These are phyloP conservation scores for Perizoma flavofasciatum DNA, from an alignment of 2,888 invertebrate genomes.

Conservation along the genomic window DNA sequence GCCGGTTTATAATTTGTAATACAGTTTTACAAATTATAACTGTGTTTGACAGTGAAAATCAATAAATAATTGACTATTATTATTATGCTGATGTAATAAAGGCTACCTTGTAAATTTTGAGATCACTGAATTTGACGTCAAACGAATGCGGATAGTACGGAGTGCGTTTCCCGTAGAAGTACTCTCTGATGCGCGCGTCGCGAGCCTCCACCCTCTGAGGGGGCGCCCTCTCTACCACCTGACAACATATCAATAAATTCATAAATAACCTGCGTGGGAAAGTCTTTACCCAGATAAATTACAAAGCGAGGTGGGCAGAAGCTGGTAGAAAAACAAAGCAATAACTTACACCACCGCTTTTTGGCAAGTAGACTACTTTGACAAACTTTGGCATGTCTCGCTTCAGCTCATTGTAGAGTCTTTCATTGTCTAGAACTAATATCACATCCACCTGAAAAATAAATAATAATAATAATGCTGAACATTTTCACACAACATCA, in stretches of 20 bases:
- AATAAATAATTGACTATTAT: too few relatives aligned
- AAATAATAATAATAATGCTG: too few relatives aligned
- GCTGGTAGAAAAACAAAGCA: too few relatives aligned
- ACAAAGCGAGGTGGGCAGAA: too few relatives aligned
- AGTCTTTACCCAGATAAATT: too few relatives aligned
- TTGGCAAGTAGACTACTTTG: constrained; percentile 95
- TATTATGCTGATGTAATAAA: neutral
- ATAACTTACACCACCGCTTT: constrained; percentile 95
- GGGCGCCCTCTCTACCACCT: constrained; percentile 94
- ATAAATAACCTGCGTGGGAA: too few relatives aligned
- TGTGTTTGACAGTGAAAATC: too few relatives aligned
- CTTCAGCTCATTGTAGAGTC: constrained; percentile 96
- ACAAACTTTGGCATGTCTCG: constrained; percentile 97
- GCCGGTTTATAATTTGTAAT: too few relatives aligned
- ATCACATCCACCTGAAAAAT: constrained; percentile 91
- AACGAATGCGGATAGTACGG: constrained; percentile 97
- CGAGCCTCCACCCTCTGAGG: constrained; percentile 88
- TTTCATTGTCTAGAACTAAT: constrained; percentile 97
- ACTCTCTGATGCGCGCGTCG: constrained; percentile 93
- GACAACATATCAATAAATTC: neutral
- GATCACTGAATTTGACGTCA: constrained; percentile 95
- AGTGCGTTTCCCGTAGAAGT: constrained; percentile 95
- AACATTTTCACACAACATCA: too few relatives aligned
- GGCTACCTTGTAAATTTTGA: constrained; percentile 91
- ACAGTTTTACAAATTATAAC: too few relatives aligned